Base-by-base conservation (phyloP, 2,888 invertebrate genomes). In the Adineta ricciae region DNA sequence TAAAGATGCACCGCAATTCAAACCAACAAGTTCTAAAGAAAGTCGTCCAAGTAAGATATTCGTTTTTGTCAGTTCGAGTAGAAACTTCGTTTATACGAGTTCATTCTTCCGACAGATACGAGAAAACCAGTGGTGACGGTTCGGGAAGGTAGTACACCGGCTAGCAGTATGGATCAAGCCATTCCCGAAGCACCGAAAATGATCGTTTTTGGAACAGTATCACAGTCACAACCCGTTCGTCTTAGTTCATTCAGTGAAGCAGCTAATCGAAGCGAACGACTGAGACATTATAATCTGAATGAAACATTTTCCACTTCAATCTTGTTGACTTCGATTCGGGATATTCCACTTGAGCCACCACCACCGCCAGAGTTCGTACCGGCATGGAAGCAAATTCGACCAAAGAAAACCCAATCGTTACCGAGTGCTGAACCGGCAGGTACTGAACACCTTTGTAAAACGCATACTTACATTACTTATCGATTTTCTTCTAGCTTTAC, bases 301-400 rank as follows among this genome's bases (percentile, higher is more conserved):
- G 89, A 90, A 86, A 85, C 89, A 78, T 89, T 89, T 87, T 89
- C 90, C 9, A 90, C 90, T 87, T 89, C 90, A 0, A 89, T 90
- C 49, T 88, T 88, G 87, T 87, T 90, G 83, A 89, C 89, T 11
- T 89, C 90, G 87, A 90, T 90, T n/a, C 87, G 90, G n/a, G 88
- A 89, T 24, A 89, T 90, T 84, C 90, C 90, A 21, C 87, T 90
- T 52, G 89, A 89, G 84, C 89, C 89, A n/a, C 90, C 90, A 11
- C 89, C 89, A 14, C 89, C 89, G 14, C 89, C 89, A 11, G 89
- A 89, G 86, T 87, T 88, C 83, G 87, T 90, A 16, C 90, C 90
- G 0, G 88, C 89, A 27, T 90, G 90, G 90, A 90, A 90, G 87
- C 88, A 89, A 24, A 90, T 90, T 84, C 87, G 90, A 56, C 90